Evolutionary conservation across 1,140 invertebrate genomes (phyloP).

Genomic region (Bursaphelenchus mucronatus): DNA sequence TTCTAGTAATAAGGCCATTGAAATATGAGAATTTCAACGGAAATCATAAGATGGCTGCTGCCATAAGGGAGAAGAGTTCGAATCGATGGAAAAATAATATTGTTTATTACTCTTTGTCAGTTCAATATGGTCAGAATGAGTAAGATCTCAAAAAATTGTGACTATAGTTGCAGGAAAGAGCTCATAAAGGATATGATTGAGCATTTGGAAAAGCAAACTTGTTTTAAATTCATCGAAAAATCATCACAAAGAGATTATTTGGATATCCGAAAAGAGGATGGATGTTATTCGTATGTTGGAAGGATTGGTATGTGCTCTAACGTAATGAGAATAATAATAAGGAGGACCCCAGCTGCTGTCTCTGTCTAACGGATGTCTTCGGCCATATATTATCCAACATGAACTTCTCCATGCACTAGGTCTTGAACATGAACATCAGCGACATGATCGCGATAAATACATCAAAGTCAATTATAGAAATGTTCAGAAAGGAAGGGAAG

Average conservation of each 20-base stretch:
- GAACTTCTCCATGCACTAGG: conserved; percentile 21
- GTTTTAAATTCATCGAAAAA: conserved; percentile 9
- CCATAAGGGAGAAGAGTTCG: conserved; percentile 5
- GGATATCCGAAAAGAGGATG: conserved; percentile 16
- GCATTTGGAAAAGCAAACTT: conserved; percentile 6
- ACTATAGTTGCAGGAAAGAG: not conserved
- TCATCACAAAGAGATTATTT: conserved; percentile 10
- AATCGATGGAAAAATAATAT: conserved; percentile 17
- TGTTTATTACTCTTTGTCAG: conserved; percentile 14
- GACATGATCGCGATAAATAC: conserved; percentile 15
- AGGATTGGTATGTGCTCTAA: conserved; percentile 4
- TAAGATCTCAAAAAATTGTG: not conserved
- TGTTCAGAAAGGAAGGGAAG: conserved; percentile 1
- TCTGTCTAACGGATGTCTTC: conserved; percentile 13
- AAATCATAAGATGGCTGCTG: not conserved
- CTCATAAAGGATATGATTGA: conserved; percentile 8
- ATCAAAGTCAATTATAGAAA: conserved; percentile 19
- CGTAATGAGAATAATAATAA: not conserved
- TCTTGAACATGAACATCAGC: conserved; percentile 21
- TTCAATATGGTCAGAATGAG: conserved; percentile 1
- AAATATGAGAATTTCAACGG: too few species aligned
- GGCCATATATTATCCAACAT: conserved; percentile 11
- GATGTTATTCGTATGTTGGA: conserved; percentile 21
- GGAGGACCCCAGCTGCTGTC: conserved; percentile 15
- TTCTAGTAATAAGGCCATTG: too few species aligned